Percentiles rank a stretch among this genome's conserved stretches.
Evolutionary conservation across 92 coral and sea anemone species (phyloP).

Genomic region (Zoanthus sansibaricus): DNA sequence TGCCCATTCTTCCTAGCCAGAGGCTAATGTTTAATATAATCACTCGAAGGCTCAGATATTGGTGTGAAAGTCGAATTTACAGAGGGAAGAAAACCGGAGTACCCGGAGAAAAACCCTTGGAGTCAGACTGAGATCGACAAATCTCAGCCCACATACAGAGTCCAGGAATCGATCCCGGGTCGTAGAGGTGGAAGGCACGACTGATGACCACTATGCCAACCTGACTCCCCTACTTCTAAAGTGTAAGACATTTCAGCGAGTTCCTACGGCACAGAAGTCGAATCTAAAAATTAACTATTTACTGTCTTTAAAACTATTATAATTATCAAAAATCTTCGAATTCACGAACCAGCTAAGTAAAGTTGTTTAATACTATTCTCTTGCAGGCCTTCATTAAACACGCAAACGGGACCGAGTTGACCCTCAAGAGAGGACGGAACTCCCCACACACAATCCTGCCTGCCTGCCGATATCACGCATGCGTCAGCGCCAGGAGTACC

Average conservation of each 20-base stretch:
- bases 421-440: constrained; percentile 92
- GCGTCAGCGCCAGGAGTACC: constrained; percentile 37
- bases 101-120: too few relatives aligned
- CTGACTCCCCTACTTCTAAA: too few relatives aligned
- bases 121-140: too few relatives aligned
- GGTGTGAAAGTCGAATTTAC: too few relatives aligned
- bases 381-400: constrained; percentile 85
- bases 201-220: too few relatives aligned
- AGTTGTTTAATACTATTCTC: constrained; percentile 73
- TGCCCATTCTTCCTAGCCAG: too few relatives aligned
- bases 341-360: constrained; percentile 76
- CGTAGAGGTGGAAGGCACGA: too few relatives aligned
- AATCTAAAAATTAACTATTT: neutral
- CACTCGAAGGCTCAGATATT: too few relatives aligned
- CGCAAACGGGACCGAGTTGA: constrained; percentile 92
- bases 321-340: neutral
- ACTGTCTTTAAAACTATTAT: neutral
- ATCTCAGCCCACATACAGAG: too few relatives aligned
- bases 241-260: neutral
- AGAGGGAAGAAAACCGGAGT: too few relatives aligned
- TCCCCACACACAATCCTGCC: constrained; percentile 96
- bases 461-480: constrained; percentile 74
- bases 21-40: too few relatives aligned
- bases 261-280: neutral
- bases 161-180: too few relatives aligned